A percentile compares a stretch with the other conserved stretches of the same genome.
These are phyloP conservation scores for Entomyzon cyanotis DNA, from an alignment of 2,113 vertebrate species.

Conservation along the genomic window DNA sequence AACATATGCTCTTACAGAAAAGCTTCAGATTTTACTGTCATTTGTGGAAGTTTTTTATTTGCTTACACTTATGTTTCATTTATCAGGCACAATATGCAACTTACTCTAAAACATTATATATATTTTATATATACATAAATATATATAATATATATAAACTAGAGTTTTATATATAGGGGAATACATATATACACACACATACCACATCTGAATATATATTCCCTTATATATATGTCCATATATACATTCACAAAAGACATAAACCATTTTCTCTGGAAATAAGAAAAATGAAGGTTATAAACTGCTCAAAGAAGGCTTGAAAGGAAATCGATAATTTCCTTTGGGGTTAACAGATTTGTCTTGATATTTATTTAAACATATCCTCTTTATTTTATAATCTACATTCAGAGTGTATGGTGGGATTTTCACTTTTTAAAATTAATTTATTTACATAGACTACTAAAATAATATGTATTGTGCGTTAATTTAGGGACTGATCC, in stretches of 20 bases:
- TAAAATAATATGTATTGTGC: constrained; percentile 28
- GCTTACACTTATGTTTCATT: constrained; percentile 45
- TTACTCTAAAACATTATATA: constrained; percentile 44
- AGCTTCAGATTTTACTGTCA: neutral
- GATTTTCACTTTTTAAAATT: neutral
- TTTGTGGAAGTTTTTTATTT: constrained; percentile 21
- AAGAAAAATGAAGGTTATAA: constrained; percentile 34
- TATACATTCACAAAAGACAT: constrained; percentile 46
- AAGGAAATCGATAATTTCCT: neutral
- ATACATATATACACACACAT: neutral
- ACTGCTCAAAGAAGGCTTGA: constrained; percentile 42
- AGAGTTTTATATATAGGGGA: constrained; percentile 46
- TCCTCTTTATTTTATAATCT: neutral
- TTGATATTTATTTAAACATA: neutral
- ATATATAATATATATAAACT: constrained; percentile 59
- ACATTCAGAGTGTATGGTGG: constrained; percentile 25
- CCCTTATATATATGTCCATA: constrained; percentile 35
- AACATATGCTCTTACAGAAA: constrained; percentile 36
- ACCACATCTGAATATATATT: neutral
- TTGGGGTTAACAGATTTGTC: neutral
- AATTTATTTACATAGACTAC: constrained; percentile 14
- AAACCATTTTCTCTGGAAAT: neutral
- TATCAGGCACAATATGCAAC: constrained; percentile 33
- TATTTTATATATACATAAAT: constrained; percentile 56
- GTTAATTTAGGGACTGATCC: constrained; percentile 33